Base-by-base conservation (phyloP, 2,888 invertebrate species). In the Empis stercorea region DNA sequence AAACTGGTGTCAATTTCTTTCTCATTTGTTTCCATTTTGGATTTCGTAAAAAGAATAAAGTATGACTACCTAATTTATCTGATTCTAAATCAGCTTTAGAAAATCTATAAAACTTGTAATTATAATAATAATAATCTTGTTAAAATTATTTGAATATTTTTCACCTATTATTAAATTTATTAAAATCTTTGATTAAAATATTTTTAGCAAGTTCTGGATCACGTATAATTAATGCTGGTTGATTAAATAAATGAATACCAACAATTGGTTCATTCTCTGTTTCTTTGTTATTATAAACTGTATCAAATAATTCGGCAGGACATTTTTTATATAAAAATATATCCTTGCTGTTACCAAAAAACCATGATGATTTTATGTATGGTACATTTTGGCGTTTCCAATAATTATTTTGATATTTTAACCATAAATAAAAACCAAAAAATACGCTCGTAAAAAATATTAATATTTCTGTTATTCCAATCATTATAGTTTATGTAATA, bases 161-260 rank as follows among this genome's bases (percentile, higher is more conserved):
- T 49, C 50, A 59, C 47, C 70, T 63, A 49, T 72, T 64, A 0
- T 59, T 48, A 51, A 73, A 74, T 11, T 59, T 60, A 51, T 65
- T 61, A 39, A 73, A 73, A 48, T 74, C 73, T 44, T 68, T 72
- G 4, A 74, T 63, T 15, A 74, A 47, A 2, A 74, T 52, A 0
- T 63, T 59, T 52, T 73, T 74, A 0, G 72, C 53, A 2, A 74
- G 47, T n/a, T 71, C 70, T 0, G 67, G 66, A 38, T 74, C 71
- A 2, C 71, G 65, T 11, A 70, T 52, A 4, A 74, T 16, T n/a
- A 74, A 44, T 1, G 57, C 61, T 0, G 74, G 73, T n/a, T 64
- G 63, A 52, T 73, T 64, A 16, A 73, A 58, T 2, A 68, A 58
- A 62, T 66, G 58, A 52, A 72, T 51, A 55, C 74, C 61, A 52